Evolutionary conservation across 2,888 invertebrate genomes (phyloP), one percentile per base, ranked within the genome.

Genomic region (Drosophila mimica): DNA sequence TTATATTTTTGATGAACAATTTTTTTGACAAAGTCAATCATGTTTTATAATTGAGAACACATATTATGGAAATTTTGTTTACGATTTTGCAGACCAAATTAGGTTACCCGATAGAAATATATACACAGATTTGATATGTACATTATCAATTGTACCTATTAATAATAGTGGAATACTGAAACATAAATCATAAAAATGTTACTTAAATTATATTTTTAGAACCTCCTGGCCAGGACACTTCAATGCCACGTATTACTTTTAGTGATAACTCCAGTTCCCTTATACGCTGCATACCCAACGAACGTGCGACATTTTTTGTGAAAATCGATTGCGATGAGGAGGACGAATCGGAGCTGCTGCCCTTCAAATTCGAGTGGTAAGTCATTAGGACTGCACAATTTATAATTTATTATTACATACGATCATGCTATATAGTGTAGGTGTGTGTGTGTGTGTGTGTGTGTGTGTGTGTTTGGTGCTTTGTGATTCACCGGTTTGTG

Each of bases 281-380:
- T 25, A 89, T 93, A 68, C 89, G 92, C 72, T 93, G 93, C 81
- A 83, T 92, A 76, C 91, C 92, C 72, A 92, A 92, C 74, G 93
- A 93, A 76, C 90, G 93, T 70, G 93, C 93, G 49, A 93, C 92
- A 63, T 91, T 93, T 72, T 93, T 93, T 76, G 91, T 93, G 49
- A 93, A 93, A 87, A 92, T 93, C 80, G 93, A 93, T 81, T 92
- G 92, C 76, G 89, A 91, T 63, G 92, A 92, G 57, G 85, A 91
- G 67, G 84, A 89, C 49, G 90, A 89, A 66, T 73, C 84, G 48
- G 90, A 91, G 56, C 79, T 92, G 80, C 74, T 93, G 84, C 93
- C 93, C 64, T 89, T 93, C 58, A 92, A 91, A 87, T 93, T 93
- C 76, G 92, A 92, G 77, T 93, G 93, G 93, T 93, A 90, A 92